Conservation (phyloP, 2,888 invertebrate species). For the Eristalis intricaria region DNA sequence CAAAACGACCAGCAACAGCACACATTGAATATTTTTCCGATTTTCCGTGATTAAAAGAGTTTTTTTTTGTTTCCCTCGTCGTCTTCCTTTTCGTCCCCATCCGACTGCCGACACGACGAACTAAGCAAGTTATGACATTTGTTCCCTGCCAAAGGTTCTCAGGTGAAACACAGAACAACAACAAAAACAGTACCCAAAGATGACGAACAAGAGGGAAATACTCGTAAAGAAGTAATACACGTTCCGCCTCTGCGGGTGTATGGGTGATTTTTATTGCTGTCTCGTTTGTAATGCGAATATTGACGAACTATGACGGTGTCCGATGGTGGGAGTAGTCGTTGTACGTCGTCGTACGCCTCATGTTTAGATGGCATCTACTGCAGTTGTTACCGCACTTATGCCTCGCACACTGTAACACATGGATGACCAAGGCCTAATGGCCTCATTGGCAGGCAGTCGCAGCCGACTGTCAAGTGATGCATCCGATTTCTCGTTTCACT, state of each 20-base stretch:
- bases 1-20: conserved; percentile 1
- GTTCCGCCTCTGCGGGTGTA: conserved; percentile 8
- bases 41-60: conserved; percentile 20
- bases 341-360: conserved; percentile 40
- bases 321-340: conserved; percentile 48
- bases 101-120: not conserved
- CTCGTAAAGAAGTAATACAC: conserved; percentile 17
- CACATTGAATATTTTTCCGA: conserved; percentile 13
- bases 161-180: conserved; percentile 46
- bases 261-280: conserved; percentile 51
- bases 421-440: conserved; percentile 66
- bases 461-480: conserved; percentile 36
- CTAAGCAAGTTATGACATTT: not conserved
- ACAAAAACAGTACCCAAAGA: conserved; percentile 13
- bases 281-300: conserved; percentile 38
- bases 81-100: not conserved
- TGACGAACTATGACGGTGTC: conserved; percentile 34
- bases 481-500: conserved; percentile 38
- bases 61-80: too few species aligned
- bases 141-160: conserved; percentile 18
- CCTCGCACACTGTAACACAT: conserved; percentile 4
- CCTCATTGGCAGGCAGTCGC: conserved; percentile 54
- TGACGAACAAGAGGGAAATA: conserved; percentile 28
- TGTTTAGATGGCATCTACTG: conserved; percentile 14
- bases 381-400: conserved; percentile 44